phyloP scores from a whole-genome alignment of 2,888 invertebrate species.

The Latrodectus elegans region DNA sequence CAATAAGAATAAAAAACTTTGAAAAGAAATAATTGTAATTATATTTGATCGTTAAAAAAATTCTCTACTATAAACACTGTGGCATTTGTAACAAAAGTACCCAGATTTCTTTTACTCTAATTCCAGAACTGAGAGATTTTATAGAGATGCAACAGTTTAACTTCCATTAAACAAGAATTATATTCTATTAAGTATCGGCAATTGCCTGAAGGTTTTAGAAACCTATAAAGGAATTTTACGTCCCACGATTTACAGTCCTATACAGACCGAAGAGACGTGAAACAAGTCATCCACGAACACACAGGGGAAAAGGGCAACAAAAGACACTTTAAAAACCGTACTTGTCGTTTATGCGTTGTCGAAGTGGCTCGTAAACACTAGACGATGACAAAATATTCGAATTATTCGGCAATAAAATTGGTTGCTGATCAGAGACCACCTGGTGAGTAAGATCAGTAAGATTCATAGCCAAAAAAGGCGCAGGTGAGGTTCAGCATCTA shows the following conservation, averaged over 20 bases:
- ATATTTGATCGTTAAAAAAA: too few relatives aligned
- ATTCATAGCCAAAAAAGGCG: neutral
- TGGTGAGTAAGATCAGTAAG: conserved; percentile 13
- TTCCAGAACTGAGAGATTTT: too few relatives aligned
- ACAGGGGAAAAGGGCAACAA: neutral
- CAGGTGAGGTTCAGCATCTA: conserved; percentile 13
- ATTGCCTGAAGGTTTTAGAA: neutral
- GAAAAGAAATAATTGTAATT: too few relatives aligned
- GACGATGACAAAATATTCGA: conserved; percentile 67
- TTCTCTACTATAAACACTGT: too few relatives aligned
- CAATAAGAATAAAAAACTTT: too few relatives aligned
- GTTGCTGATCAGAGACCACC: conserved; percentile 51
- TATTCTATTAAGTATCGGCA: neutral
- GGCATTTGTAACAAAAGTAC: too few relatives aligned
- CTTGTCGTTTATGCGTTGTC: conserved; percentile 32
- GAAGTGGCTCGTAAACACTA: conserved; percentile 59
- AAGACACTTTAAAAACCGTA: conserved; percentile 40
- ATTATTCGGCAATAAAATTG: conserved; percentile 63
- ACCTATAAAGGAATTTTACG: conserved; percentile 3
- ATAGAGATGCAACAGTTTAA: too few relatives aligned
- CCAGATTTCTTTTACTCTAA: too few relatives aligned
- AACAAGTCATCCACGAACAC: conserved; percentile 14
- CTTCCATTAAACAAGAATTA: too few relatives aligned
- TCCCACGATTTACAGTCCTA: neutral
- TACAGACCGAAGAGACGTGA: neutral